Conservation (phyloP, 2,888 invertebrate species). For the Macropis europaea region DNA sequence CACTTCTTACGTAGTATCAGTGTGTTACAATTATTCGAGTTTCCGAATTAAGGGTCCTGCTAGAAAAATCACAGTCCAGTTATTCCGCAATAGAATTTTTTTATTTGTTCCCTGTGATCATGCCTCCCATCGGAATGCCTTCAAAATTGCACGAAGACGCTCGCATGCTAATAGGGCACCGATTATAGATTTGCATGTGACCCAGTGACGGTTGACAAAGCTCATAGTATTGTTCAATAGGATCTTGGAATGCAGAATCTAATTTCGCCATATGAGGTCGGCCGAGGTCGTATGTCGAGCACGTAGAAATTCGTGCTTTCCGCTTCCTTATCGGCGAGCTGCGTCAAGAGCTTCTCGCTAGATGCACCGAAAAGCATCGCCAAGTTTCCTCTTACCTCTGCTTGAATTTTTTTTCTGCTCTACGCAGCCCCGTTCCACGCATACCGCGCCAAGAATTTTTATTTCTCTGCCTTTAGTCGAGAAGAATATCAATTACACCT, state of each 20-base stretch:
- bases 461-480: too few relatives aligned
- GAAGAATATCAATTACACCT: too few relatives aligned
- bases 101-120: background rate
- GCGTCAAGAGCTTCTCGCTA: conserved; percentile 32
- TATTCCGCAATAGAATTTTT: background rate
- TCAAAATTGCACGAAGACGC: conserved; percentile 30
- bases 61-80: too few relatives aligned
- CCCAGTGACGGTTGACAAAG: conserved; percentile 59
- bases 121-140: background rate
- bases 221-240: conserved; percentile 54
- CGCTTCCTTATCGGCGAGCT: conserved; percentile 66
- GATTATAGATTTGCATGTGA: conserved; percentile 61
- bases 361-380: background rate
- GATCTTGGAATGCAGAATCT: conserved; percentile 59
- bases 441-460: background rate
- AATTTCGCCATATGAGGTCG: conserved; percentile 52
- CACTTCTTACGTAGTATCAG: too few relatives aligned
- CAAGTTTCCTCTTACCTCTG: background rate
- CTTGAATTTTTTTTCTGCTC: conserved; percentile 8
- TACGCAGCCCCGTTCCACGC: background rate
- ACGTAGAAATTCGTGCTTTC: conserved; percentile 74
- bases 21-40: too few relatives aligned
- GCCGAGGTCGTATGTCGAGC: conserved; percentile 65
- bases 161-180: conserved; percentile 31
- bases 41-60: too few relatives aligned